Evolutionary conservation across 2,888 invertebrate genomes (phyloP), one percentile per base, ranked within the genome.

Genomic region (Napeogenes inachia): DNA sequence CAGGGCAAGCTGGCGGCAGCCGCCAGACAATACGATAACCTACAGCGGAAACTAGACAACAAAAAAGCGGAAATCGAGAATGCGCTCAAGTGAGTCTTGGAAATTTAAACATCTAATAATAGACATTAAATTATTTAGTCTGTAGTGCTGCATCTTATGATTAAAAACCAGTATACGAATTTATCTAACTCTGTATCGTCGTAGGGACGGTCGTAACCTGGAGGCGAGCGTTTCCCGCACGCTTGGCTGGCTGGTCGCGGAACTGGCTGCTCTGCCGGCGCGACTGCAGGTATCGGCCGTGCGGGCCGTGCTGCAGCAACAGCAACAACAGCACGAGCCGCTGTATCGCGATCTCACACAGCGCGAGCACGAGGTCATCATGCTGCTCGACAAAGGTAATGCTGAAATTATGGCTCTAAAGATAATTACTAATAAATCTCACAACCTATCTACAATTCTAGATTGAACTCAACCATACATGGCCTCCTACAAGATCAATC

Each of bases 331-430:
- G 45, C 97, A 97, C 78, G 97, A 97, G 87, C 97, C 97, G 0
- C 92, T 97, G 58, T 98, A 98, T 82, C 92, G 96, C 45, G 97
- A 97, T 75, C 95, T 98, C 2, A 94, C 97, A 88, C 94, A 95
- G 68, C 93, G 96, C 67, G 98, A 98, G 75, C 97, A 98, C 76
- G 98, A 98, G 85, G 94, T 98, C 0, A 97, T 98, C 70, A 97
- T 98, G 94, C 91, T 98, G 13, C 83, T 98, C 42, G 98, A 98
- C 78, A 98, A 97, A 85, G 98, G 98, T 72, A 46, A 10, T 8
- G 35, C 6, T 35, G 2, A 35, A 2, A 6, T 21, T 21, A 21
- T 21, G 21, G 1, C 21, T 21, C 1, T 1, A 21, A 21, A 21
- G 21, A 21, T 21, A 1, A 21, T 21, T 21, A 21, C 21, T 21